Evolutionary conservation across 2,113 vertebrate species (phyloP), one percentile per base, ranked within the genome.

Genomic region (Ceyx cyanopectus): DNA sequence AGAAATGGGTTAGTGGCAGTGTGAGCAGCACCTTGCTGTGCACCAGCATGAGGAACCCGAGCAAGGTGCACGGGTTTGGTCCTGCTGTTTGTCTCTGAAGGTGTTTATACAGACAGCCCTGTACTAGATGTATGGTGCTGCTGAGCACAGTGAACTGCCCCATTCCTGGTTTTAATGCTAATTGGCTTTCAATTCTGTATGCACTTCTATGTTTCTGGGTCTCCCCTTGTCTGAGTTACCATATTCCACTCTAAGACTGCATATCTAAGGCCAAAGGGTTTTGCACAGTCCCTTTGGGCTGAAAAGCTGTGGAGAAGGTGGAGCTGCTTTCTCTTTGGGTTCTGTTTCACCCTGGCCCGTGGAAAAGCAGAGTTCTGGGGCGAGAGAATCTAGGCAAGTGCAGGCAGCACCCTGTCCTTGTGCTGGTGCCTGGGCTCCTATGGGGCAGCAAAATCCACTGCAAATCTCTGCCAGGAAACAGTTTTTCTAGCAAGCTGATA

Each of bases 401-500:
- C 3, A 76, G 54, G 53, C 48, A 94, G 62, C 9, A 24, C 29
- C 24, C 15, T 1, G 1, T 34, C 37, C 61, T 2, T 6, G 13
- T 1, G 5, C 19, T 29, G 13, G 6, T 26, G 26, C 46, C 12
- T 21, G 15, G 21, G 50, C 17, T 60, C 12, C 29, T 53, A 22
- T 1, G 19, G 34, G 46, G 16, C 53, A 65, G 50, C 9, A 50
- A 70, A 63, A 66, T 45, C 27, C 41, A 14, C 27, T 14, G 11
- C 3, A 2, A 82, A 51, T 43, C 10, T 78, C 37, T 40, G 41
- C 76, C 45, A 92, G 74, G 63, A 77, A 81, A 62, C 5, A 40
- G 17, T 29, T 91, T 79, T 78, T 90, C 86, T 74, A 96, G 83
- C 50, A 82, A 72, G 50, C 30, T 75, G 89, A 87, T 78, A 66